phyloP scores from a whole-genome alignment of 2,797 vertebrate genomes.

The Onychomys arenicola region DNA sequence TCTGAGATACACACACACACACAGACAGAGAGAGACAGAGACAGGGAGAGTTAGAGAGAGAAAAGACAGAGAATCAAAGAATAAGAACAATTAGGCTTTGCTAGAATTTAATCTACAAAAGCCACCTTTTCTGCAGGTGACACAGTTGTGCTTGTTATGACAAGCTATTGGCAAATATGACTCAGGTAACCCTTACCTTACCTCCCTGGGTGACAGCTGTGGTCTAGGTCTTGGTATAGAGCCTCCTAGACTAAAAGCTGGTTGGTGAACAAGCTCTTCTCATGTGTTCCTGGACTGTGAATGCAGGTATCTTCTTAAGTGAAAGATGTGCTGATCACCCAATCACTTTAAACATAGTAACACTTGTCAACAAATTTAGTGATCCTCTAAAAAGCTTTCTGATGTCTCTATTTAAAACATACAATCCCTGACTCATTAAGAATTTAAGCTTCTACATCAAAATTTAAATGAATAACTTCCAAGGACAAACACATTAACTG shows the following conservation, averaged over 20 bases:
- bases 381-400: neutral
- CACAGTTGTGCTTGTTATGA: neutral
- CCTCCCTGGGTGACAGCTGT: neutral
- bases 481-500: neutral
- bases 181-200: neutral
- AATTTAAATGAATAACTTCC: constrained; percentile 11
- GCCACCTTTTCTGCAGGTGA: neutral
- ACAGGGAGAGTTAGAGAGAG: neutral
- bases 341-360: neutral
- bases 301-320: neutral
- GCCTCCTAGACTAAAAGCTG: neutral
- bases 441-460: constrained; percentile 17
- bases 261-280: neutral
- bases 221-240: neutral
- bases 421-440: constrained; percentile 25
- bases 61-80: neutral
- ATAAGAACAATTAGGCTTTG: neutral
- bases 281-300: neutral
- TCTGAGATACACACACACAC: too few relatives aligned
- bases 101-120: neutral
- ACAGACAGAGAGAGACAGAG: neutral
- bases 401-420: constrained; percentile 51
- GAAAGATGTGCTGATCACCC: neutral
- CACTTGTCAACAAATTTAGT: neutral
- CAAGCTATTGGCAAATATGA: neutral